Conservation (phyloP, 1,140 invertebrate species). For the Oryctes rhinoceros region DNA sequence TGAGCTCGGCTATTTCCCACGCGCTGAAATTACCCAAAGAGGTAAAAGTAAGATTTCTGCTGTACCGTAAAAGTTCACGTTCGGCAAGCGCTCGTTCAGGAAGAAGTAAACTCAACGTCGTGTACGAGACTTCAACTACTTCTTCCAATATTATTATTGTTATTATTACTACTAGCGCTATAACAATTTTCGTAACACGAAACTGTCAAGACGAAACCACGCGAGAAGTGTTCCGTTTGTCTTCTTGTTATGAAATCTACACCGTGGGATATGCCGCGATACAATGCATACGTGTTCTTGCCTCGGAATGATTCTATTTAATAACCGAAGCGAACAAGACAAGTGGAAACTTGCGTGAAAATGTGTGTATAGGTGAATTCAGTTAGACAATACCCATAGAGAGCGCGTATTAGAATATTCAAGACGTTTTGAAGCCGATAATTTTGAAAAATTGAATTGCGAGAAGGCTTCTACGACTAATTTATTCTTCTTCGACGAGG, state of each 20-base stretch:
- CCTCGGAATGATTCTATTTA: neutral
- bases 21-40: constrained; percentile 19
- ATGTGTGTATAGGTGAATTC: neutral
- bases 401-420: neutral
- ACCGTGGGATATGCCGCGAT: neutral
- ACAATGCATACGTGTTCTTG: neutral
- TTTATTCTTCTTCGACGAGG: neutral
- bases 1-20: neutral
- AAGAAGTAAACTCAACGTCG: neutral
- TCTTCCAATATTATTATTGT: constrained; percentile 8
- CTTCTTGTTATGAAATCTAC: constrained; percentile 13
- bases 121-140: neutral
- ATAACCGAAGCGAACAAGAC: neutral
- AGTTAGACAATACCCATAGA: too few relatives aligned
- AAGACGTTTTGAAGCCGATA: neutral
- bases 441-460: neutral
- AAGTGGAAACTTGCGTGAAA: neutral
- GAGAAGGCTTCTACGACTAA: too few relatives aligned
- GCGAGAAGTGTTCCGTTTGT: constrained; percentile 22
- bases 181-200: constrained; percentile 30
- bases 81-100: neutral
- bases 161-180: constrained; percentile 27
- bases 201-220: constrained; percentile 19
- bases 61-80: neutral
- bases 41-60: constrained; percentile 5